Percentiles rank a stretch among this genome's conserved stretches.
Conservation (phyloP, 2,113 vertebrate genomes). For the Tretioscincus oriximinensis region DNA sequence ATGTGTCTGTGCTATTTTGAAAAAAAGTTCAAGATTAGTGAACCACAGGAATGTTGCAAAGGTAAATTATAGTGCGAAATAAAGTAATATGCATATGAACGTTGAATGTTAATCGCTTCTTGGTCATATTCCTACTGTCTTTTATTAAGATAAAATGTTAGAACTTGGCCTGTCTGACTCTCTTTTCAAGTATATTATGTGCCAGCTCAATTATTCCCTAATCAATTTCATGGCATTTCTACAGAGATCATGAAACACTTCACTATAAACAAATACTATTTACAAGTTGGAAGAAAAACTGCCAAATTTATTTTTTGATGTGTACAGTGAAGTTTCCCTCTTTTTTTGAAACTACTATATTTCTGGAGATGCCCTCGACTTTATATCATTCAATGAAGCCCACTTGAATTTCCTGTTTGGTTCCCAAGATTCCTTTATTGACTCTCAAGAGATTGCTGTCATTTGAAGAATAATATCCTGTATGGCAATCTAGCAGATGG, state of each 20-base stretch:
- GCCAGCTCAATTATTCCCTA: not conserved
- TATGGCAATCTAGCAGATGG: conserved; percentile 46
- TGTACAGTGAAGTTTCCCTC: not conserved
- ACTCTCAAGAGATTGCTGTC: conserved; percentile 15
- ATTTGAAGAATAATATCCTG: conserved; percentile 44
- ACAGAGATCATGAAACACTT: not conserved
- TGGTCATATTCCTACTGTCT: not conserved
- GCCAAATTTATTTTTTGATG: not conserved
- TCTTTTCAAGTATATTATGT: not conserved
- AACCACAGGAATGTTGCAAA: not conserved
- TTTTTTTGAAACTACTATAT: not conserved
- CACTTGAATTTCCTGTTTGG: conserved; percentile 5
- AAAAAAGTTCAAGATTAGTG: not conserved
- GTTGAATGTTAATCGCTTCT: no score
- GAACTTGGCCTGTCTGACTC: rapidly evolving
- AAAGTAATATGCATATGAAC: not conserved
- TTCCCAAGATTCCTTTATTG: conserved; percentile 21
- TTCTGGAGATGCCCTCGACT: no score
- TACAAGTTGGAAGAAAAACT: not conserved
- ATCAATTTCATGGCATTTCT: conserved; percentile 5
- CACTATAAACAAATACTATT: not conserved
- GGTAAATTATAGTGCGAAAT: not conserved
- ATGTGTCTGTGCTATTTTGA: not conserved
- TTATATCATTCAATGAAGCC: not conserved
- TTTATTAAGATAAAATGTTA: not conserved